Percentiles rank a stretch among this genome's conserved stretches.
phyloP scores from a whole-genome alignment of 2,797 vertebrate genomes.

The Amazona finschi region DNA sequence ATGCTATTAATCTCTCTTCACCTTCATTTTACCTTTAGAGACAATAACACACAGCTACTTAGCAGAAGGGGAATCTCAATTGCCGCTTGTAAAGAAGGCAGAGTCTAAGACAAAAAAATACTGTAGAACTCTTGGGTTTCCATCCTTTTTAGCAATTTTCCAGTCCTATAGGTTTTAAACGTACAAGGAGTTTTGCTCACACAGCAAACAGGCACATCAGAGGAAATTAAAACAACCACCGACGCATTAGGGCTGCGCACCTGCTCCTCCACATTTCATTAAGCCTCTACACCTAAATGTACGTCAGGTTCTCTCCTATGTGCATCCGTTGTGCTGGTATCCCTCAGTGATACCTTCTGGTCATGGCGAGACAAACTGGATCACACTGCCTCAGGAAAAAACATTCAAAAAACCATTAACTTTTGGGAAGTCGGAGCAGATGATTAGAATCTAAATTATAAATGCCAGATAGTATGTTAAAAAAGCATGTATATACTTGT shows the following conservation, averaged over 20 bases:
- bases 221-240: background rate
- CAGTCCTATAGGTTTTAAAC: slow-evolving; percentile 26
- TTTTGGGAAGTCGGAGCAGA: slow-evolving; percentile 33
- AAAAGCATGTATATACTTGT: background rate
- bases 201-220: slow-evolving; percentile 28
- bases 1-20: background rate
- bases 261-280: slow-evolving; percentile 61
- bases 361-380: slow-evolving; percentile 38
- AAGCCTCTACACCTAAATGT: slow-evolving; percentile 26
- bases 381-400: background rate
- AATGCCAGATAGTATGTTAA: background rate
- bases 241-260: slow-evolving; percentile 10
- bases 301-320: background rate
- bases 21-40: slow-evolving; percentile 1
- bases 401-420: background rate
- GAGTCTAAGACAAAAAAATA: background rate
- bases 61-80: background rate
- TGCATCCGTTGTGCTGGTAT: background rate
- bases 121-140: background rate
- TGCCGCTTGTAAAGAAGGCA: background rate
- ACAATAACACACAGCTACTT: background rate
- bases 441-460: background rate
- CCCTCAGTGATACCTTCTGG: slow-evolving; percentile 49
- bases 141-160: slow-evolving; percentile 1
- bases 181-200: slow-evolving; percentile 29